Conservation (phyloP, 1,140 invertebrate genomes). For the Batillaria attramentaria region DNA sequence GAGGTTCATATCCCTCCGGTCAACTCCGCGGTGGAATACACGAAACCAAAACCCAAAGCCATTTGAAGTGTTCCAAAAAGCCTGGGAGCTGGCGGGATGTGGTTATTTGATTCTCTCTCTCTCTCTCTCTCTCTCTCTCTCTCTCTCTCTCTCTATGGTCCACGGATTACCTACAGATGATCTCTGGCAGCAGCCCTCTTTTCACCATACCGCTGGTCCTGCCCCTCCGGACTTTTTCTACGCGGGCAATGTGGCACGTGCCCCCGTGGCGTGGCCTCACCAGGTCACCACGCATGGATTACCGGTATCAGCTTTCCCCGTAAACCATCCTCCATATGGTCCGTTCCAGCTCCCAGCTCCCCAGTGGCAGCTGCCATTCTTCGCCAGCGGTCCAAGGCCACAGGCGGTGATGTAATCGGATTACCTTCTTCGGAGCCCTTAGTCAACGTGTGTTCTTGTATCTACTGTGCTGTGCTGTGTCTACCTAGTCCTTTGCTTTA, state of each 20-base stretch:
- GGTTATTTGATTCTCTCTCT: background rate
- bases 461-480: no score
- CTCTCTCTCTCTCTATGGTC: background rate
- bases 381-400: no score
- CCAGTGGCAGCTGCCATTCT: no score
- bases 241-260: background rate
- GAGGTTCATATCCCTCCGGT: background rate
- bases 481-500: no score
- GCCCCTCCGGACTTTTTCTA: background rate
- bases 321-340: no score
- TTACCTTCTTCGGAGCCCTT: no score
- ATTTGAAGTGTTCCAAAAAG: background rate
- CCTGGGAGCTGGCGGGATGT: background rate
- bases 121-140: slow-evolving; percentile 2
- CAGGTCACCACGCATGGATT: background rate
- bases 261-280: background rate
- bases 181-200: background rate
- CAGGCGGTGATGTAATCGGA: no score
- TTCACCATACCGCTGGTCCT: background rate
- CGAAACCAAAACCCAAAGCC: background rate
- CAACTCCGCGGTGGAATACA: background rate
- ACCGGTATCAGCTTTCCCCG: no score
- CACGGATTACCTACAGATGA: no score
- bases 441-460: no score
- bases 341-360: no score